These are phyloP conservation scores for Drosophila pectinifera DNA, from an alignment of 1,140 invertebrate genomes.

Conservation along the genomic window DNA sequence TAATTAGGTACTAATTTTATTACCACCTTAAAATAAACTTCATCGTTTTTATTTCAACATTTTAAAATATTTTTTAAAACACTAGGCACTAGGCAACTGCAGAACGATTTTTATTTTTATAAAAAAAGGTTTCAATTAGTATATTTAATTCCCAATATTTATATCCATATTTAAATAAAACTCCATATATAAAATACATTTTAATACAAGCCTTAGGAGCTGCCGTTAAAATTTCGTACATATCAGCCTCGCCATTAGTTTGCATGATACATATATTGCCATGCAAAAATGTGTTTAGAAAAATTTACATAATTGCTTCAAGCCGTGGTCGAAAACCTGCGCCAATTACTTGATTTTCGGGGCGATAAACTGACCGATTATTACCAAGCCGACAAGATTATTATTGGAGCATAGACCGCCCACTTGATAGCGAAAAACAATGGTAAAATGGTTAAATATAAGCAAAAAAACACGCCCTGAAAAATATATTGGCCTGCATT, in stretches of 20 bases:
- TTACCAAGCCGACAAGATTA: constrained; percentile 69
- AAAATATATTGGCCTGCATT: constrained; percentile 35
- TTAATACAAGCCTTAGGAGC: background rate
- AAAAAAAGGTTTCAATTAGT: background rate
- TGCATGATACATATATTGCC: constrained; percentile 1
- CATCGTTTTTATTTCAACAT: too few species aligned
- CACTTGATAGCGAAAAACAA: constrained; percentile 50
- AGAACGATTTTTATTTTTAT: too few species aligned
- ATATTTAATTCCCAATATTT: too few species aligned
- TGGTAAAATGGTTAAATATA: constrained; percentile 30
- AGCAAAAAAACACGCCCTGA: constrained; percentile 31
- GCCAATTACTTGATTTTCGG: constrained; percentile 69
- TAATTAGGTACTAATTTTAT: too few species aligned
- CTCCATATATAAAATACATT: background rate
- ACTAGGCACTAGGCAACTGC: too few species aligned
- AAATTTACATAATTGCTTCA: constrained; percentile 68
- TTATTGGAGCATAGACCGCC: constrained; percentile 60
- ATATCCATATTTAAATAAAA: background rate
- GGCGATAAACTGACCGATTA: constrained; percentile 77
- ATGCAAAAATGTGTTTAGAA: constrained; percentile 38
- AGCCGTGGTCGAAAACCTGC: constrained; percentile 26
- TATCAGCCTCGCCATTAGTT: background rate
- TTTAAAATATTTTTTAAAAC: too few species aligned
- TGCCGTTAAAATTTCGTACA: background rate
- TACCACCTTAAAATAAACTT: background rate